Evolutionary conservation across 2,888 invertebrate genomes (phyloP), one percentile per base, ranked within the genome.

Genomic region (Perizoma affinitatum): DNA sequence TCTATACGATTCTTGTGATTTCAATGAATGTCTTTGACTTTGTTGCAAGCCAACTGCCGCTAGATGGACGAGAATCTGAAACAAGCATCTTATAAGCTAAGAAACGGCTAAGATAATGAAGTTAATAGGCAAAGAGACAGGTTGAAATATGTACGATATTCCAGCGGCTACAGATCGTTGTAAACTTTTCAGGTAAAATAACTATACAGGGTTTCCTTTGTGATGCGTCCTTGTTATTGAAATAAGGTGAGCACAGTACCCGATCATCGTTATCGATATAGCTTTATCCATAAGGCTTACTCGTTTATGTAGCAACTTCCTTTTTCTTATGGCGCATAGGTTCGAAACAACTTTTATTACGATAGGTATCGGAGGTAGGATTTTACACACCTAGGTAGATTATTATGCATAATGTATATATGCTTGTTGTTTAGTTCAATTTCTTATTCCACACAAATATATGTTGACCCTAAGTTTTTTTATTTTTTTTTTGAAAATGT

Each of bases 171-270:
- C 45, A 63, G 58, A 63, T 75, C 75, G 47, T 54, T 61, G 72
- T 72, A 61, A 71, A 73, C 69, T 72, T 67, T 66, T 73, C 70
- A 72, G 75, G 77, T 79, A 78, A 76, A 79, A 75, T 78, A 79
- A 73, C 79, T 79, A 83, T 78, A 78, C 77, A 77, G 79, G 75
- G 76, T 72, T 77, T 77, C 80, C 78, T 82, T 81, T 79, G 82
- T 78, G 77, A 74, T 70, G 72, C 72, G 78, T 76, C 82, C 79
- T 86, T 86, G 84, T 82, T 87, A 88, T 88, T 88, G 87, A 87
- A 87, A 87, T 87, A 86, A 87, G 86, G 82, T 77, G 81, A 68
- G 73, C 72, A 76, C 66, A 75, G 76, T 79, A 83, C 81, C 83
- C 82, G 80, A 78, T 78, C 76, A 70, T 72, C 74, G 80, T 82